A percentile compares a stretch with the other conserved stretches of the same genome.
Conservation (phyloP, 2,888 invertebrate species). For the Syrista parreyssii region DNA sequence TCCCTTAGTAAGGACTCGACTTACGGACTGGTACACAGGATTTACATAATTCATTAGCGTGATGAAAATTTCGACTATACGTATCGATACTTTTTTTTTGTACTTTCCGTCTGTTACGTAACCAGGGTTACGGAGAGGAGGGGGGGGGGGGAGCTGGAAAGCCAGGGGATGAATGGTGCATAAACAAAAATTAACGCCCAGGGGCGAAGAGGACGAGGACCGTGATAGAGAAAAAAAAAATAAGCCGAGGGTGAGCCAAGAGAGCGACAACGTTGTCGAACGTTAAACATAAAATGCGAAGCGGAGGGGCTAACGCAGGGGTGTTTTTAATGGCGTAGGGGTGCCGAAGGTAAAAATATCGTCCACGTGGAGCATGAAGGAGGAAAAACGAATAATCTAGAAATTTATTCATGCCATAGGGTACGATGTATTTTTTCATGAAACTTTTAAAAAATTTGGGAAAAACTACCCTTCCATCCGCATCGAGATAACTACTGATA, state of each 20-base stretch:
- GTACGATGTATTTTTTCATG: not conserved
- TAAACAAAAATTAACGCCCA: not conserved
- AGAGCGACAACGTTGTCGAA: not conserved
- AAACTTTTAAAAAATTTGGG: not conserved
- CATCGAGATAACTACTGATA: not conserved
- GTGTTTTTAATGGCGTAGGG: not conserved
- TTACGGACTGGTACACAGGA: not conserved
- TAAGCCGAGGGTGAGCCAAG: not conserved
- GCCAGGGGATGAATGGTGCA: not conserved
- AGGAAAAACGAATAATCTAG: not conserved
- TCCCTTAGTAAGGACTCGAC: not conserved
- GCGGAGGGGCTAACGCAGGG: not conserved
- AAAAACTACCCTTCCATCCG: not conserved
- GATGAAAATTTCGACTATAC: not conserved
- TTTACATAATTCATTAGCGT: not conserved
- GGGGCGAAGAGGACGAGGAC: not conserved
- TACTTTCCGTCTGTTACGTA: not conserved
- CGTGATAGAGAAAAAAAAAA: not conserved
- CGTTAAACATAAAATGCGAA: not conserved
- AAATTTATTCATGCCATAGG: not conserved
- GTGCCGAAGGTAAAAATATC: not conserved
- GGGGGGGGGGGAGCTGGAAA: not conserved
- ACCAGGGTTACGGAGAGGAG: not conserved
- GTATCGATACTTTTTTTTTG: not conserved
- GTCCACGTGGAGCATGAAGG: not conserved